Base-by-base conservation (phyloP, 2,113 vertebrate species). In the Cottus gobio region DNA sequence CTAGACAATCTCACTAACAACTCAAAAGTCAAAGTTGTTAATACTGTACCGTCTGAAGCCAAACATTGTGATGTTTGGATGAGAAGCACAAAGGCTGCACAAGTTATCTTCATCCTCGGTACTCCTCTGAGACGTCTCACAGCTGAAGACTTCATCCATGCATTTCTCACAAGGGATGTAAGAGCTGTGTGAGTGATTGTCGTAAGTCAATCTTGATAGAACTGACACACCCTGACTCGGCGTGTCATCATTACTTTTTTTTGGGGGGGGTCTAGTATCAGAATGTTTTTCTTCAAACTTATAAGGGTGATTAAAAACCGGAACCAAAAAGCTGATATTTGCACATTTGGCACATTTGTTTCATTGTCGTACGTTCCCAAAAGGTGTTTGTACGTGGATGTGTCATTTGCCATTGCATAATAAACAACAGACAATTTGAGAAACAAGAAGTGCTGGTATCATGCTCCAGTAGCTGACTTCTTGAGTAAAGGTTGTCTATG, bases 1-100 rank as follows among this genome's bases (percentile, higher is more conserved):
- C 48, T 22, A 50, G 9, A 54, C 52, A 54, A 24, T 31, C 26
- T 58, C 56, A 42, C 13, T 34, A 71, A 72, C 54, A 39, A 16
- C 4, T 24, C n/a, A 30, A 30, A 67, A 50, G 60, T 4, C 56
- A 66, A 46, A 24, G 26, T 39, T 56, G 2, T 7, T 7, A 66
- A 56, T 48, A 81, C 74, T 60, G 5, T 78, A 85, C 84, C 88
- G 71, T 79, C 39, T 30, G 66, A 62, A 39, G 86, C 81, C 72
- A 84, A 71, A 57, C 77, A 81, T 26, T 63, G 75, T 28, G 60
- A 54, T 8, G 75, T 28, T 30, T 86, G 52, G 39, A 90, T 58
- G 71, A 91, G 36, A 13, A 91, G 57, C 64, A 89, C n/a, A 69
- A 78, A 24, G 22, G 60, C 70, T 50, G 37, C 20, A 10, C 12